Evolutionary conservation across 2,113 vertebrate species (phyloP).

Genomic region (Mustelus asterias): DNA sequence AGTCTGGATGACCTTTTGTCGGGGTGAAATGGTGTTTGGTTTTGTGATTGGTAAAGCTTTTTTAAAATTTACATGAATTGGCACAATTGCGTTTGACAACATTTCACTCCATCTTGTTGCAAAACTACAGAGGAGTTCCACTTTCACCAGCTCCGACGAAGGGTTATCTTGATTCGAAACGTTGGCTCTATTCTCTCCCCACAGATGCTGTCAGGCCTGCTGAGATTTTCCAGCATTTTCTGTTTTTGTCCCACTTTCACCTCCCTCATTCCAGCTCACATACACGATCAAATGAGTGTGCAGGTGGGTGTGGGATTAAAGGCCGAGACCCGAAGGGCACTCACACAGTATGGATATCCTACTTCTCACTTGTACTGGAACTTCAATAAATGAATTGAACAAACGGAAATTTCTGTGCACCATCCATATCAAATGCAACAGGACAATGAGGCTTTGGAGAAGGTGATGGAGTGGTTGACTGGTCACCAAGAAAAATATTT

Average conservation of each 20-base stretch:
- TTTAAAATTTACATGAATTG: not conserved
- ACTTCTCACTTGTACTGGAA: not conserved
- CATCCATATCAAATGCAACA: not conserved
- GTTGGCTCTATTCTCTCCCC: no score
- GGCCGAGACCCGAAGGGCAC: not conserved
- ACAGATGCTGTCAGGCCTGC: no score
- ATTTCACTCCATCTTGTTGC: not conserved
- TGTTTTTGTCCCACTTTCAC: no score
- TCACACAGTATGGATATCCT: not conserved
- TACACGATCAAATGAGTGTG: not conserved
- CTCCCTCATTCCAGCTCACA: not conserved
- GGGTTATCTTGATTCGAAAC: no score
- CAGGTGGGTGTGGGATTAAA: not conserved
- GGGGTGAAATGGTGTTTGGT: not conserved
- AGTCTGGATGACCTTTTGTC: no score
- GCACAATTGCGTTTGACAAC: not conserved
- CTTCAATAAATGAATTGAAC: not conserved
- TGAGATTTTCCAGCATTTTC: not conserved
- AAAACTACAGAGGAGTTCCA: not conserved
- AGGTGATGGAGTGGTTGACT: not conserved
- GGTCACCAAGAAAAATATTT: not conserved
- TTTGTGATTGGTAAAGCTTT: not conserved
- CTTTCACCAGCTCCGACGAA: not conserved
- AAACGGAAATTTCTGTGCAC: not conserved
- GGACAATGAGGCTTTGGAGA: not conserved